phyloP scores from a whole-genome alignment of 1,140 invertebrate genomes.

The Drosophila guanche region DNA sequence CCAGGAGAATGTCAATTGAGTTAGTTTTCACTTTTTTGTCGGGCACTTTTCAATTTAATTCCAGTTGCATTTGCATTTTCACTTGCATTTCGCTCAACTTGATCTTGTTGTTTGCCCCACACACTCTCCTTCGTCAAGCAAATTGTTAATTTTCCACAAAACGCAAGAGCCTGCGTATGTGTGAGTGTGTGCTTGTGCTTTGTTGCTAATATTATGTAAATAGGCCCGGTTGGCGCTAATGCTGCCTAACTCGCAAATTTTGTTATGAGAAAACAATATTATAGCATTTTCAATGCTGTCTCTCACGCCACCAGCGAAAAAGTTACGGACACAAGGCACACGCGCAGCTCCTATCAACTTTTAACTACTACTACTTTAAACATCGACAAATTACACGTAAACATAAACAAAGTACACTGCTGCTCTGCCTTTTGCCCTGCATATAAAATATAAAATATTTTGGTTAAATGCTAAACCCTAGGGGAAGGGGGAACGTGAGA shows the following conservation, averaged over 20 bases:
- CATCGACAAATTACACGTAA: slow-evolving; percentile 16
- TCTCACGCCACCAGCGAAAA: slow-evolving; percentile 10
- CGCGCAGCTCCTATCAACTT: background rate
- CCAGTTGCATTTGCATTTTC: slow-evolving; percentile 18
- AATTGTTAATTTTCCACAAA: slow-evolving; percentile 15
- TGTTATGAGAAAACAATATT: slow-evolving; percentile 20
- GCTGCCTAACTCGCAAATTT: slow-evolving; percentile 48
- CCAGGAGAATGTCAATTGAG: slow-evolving; percentile 13
- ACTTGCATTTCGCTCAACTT: slow-evolving; percentile 42
- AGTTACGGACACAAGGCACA: background rate
- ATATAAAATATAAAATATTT: slow-evolving; percentile 15
- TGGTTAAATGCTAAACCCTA: slow-evolving; percentile 53
- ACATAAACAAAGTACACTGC: slow-evolving; percentile 13
- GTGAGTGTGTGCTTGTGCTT: slow-evolving; percentile 13
- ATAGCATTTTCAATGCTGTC: slow-evolving; percentile 39
- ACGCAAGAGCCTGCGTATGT: background rate
- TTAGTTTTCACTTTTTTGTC: slow-evolving; percentile 53
- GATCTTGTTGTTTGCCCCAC: slow-evolving; percentile 27
- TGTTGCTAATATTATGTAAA: slow-evolving; percentile 61
- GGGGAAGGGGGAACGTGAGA: slow-evolving; percentile 35
- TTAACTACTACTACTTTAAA: background rate
- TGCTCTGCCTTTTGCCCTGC: slow-evolving; percentile 10
- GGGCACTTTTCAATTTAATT: slow-evolving; percentile 47
- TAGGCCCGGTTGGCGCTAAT: slow-evolving; percentile 8
- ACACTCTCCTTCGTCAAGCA: slow-evolving; percentile 13